A percentile compares a stretch with the other conserved stretches of the same genome.
phyloP scores from a whole-genome alignment of 2,113 vertebrate genomes.

The Solea solea region DNA sequence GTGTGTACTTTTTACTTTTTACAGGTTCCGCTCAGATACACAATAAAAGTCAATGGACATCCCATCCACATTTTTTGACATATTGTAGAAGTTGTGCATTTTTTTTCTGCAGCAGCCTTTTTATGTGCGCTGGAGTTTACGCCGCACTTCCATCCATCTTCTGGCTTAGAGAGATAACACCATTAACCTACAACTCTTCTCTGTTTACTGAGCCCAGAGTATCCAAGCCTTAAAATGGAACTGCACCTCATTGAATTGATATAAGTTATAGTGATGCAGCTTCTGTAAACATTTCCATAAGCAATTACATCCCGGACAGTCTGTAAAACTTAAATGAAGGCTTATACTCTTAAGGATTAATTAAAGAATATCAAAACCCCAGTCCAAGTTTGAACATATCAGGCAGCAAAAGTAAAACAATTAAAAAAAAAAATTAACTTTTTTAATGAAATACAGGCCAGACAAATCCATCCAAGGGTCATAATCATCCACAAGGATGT shows the following conservation, averaged over 20 bases:
- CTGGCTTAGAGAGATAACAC: conserved; percentile 63
- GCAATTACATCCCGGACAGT: background rate
- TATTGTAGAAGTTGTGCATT: conserved; percentile 25
- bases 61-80: conserved; percentile 25
- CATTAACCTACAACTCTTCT: conserved; percentile 36
- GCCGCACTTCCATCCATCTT: conserved; percentile 41
- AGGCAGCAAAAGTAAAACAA: background rate
- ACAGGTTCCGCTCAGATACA: conserved; percentile 6
- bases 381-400: background rate
- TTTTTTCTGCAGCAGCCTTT: conserved; percentile 11
- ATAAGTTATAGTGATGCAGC: conserved; percentile 16
- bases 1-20: conserved; percentile 3
- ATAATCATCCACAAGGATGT: no score
- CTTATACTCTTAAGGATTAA: background rate
- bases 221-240: conserved; percentile 21
- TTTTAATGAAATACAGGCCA: conserved; percentile 11
- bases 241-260: conserved; percentile 17
- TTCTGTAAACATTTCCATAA: conserved; percentile 25
- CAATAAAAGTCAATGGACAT: conserved; percentile 18
- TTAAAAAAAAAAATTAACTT: background rate
- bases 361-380: background rate
- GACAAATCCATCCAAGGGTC: background rate
- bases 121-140: conserved; percentile 8
- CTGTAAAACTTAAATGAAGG: background rate
- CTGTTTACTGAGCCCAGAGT: conserved; percentile 31